phyloP scores from a whole-genome alignment of 2,113 vertebrate genomes.

The Rhabdornis inornatus region DNA sequence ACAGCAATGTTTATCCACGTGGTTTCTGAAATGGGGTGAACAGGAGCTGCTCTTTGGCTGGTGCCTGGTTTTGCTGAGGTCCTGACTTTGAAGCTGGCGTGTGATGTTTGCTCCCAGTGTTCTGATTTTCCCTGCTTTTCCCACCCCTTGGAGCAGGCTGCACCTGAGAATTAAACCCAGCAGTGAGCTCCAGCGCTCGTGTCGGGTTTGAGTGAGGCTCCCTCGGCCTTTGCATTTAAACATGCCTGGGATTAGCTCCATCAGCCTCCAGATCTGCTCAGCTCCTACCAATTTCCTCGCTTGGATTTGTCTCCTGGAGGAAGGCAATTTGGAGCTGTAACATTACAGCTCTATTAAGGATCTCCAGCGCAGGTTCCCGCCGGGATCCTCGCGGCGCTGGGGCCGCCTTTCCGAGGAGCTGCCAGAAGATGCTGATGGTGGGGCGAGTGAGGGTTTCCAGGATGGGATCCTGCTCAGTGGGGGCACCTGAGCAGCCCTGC shows the following conservation, averaged over 20 bases:
- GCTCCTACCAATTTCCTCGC: conserved; percentile 6
- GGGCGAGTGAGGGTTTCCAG: neutral
- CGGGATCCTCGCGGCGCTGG: neutral
- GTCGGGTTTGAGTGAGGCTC: neutral
- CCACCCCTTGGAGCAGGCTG: neutral
- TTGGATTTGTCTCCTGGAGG: conserved; percentile 14
- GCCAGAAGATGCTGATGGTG: neutral
- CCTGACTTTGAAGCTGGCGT: neutral
- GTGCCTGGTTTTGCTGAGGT: neutral
- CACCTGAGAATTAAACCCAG: neutral
- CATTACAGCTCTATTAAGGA: conserved; percentile 30
- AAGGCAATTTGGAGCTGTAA: neutral
- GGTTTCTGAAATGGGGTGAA: neutral
- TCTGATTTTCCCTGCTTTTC: neutral
- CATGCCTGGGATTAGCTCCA: conserved; percentile 22
- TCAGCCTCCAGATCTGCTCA: neutral
- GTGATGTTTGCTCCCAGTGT: neutral
- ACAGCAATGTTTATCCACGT: neutral
- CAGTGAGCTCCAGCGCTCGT: neutral
- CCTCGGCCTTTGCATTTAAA: conserved; percentile 21
- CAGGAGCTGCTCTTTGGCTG: neutral
- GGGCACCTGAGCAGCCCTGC: neutral
- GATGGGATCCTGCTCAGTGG: accelerated
- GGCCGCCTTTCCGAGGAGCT: neutral
- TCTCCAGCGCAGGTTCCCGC: neutral